phyloP scores from a whole-genome alignment of 2,888 invertebrate species.

The Meta bourneti region DNA sequence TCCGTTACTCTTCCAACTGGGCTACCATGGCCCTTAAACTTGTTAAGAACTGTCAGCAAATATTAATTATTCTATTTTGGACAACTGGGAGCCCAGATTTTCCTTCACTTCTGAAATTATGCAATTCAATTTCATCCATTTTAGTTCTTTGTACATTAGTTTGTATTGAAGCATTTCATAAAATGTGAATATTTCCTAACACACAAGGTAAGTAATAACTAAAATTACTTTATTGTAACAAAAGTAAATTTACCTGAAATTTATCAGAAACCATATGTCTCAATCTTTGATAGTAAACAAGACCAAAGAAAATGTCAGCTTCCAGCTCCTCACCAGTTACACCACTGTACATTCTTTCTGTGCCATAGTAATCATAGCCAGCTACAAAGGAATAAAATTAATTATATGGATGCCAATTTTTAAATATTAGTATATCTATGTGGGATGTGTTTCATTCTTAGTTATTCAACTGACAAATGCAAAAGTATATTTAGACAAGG shows the following conservation, averaged over 20 bases:
- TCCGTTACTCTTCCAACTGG: no score
- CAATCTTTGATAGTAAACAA: constrained; percentile 98
- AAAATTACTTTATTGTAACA: not conserved
- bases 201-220: not conserved
- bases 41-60: not conserved
- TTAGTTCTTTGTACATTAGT: not conserved
- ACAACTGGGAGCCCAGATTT: no score
- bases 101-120: no score
- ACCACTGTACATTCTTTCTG: constrained; percentile 94
- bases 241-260: constrained; percentile 86
- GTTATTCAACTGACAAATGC: no score
- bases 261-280: constrained; percentile 99
- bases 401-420: no score
- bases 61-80: no score
- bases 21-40: no score
- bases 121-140: no score
- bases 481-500: no score
- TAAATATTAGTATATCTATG: no score
- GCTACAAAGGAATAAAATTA: constrained; percentile 82
- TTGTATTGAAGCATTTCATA: not conserved
- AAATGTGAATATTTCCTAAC: not conserved
- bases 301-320: constrained; percentile 96
- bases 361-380: constrained; percentile 98
- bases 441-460: no score
- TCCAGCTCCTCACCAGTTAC: constrained; percentile 93